phyloP scores from a whole-genome alignment of 2,888 invertebrate genomes.

The Axea sp. region DNA sequence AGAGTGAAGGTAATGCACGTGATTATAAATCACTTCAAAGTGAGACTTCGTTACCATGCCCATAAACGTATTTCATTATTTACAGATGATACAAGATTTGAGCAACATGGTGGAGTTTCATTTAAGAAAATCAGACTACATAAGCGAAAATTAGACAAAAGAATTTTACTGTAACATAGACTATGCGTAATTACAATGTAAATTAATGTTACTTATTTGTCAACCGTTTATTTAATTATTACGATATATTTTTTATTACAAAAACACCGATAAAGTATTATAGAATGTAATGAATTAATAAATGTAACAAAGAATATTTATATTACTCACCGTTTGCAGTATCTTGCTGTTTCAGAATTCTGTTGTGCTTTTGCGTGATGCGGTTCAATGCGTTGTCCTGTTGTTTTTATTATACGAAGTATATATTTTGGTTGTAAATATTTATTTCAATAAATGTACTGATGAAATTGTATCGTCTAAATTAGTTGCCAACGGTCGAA shows the following conservation, averaged over 20 bases:
- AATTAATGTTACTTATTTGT: constrained; percentile 17
- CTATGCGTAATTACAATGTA: constrained; percentile 14
- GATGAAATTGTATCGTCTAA: background rate
- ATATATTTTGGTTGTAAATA: background rate
- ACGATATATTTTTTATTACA: constrained; percentile 1
- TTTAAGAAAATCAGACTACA: constrained; percentile 8
- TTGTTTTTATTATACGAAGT: no score
- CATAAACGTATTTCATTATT: background rate
- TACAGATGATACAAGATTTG: constrained; percentile 9
- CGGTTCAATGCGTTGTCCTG: no score
- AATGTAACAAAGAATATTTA: no score
- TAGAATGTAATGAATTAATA: constrained; percentile 2
- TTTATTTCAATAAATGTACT: constrained; percentile 15
- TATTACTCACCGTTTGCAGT: no score
- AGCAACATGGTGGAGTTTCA: background rate
- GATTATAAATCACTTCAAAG: background rate
- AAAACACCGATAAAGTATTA: constrained; percentile 26
- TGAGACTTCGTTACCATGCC: no score
- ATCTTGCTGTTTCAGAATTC: no score
- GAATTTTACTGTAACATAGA: constrained; percentile 34
- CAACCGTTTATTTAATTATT: constrained; percentile 4
- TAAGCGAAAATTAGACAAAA: constrained; percentile 25
- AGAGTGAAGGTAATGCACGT: constrained; percentile 44
- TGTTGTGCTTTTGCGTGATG: no score
- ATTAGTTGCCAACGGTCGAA: background rate